Conservation (phyloP, 2,888 invertebrate genomes). For the Pocota personata region DNA sequence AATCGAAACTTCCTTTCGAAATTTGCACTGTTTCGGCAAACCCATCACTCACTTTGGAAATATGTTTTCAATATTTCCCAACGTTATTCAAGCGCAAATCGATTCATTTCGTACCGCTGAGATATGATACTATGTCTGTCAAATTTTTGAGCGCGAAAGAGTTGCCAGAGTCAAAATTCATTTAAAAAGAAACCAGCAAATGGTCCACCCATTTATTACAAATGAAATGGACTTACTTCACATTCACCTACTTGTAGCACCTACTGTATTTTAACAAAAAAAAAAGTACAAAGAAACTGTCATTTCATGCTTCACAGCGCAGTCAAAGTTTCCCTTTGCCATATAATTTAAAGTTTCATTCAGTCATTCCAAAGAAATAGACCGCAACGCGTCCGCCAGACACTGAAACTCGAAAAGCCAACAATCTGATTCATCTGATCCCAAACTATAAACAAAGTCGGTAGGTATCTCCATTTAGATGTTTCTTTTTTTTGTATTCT, state of each 20-base stretch:
- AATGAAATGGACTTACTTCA: too few species aligned
- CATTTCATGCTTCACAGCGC: slow-evolving; percentile 28
- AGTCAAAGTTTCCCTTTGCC: slow-evolving; percentile 20
- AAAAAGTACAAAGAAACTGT: neutral
- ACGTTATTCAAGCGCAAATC: too few species aligned
- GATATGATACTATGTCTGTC: too few species aligned
- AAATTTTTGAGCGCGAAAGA: too few species aligned
- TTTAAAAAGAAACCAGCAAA: too few species aligned
- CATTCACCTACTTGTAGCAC: neutral
- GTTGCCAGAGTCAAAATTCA: too few species aligned
- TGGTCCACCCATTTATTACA: too few species aligned
- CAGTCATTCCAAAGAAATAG: slow-evolving; percentile 36
- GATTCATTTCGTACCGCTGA: too few species aligned
- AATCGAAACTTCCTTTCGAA: too few species aligned
- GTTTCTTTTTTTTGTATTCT: neutral
- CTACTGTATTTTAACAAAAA: neutral
- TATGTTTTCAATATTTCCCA: too few species aligned
- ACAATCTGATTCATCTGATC: slow-evolving; percentile 18
- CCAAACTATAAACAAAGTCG: neutral
- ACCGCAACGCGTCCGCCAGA: slow-evolving; percentile 23
- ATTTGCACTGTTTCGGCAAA: too few species aligned
- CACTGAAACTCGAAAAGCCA: neutral
- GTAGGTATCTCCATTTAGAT: neutral
- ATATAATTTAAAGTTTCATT: slow-evolving; percentile 19
- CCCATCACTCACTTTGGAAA: too few species aligned